Evolutionary conservation across 2,888 invertebrate species (phyloP).

Genomic region (Drosophila mayaguana): DNA sequence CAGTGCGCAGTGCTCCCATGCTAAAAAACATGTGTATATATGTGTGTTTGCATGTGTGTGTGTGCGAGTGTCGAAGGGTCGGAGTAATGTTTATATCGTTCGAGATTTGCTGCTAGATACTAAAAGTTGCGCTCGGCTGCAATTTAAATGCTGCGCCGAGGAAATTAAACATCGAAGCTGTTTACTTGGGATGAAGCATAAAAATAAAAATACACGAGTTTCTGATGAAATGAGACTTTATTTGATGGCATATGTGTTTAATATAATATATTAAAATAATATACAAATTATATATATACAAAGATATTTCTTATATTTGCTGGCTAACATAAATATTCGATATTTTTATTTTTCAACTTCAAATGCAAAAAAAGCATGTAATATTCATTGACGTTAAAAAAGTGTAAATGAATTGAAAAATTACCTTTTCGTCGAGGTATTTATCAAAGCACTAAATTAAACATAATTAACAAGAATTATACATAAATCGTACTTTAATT

Average conservation of each 20-base stretch:
- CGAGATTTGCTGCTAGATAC: slow-evolving; percentile 36
- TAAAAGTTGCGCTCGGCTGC: slow-evolving; percentile 20
- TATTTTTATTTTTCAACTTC: no score
- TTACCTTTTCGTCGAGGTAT: no score
- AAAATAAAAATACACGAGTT: neutral
- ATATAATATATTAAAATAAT: neutral
- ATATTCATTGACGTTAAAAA: no score
- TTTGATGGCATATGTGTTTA: neutral
- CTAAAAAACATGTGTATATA: slow-evolving; percentile 1
- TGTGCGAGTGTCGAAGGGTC: slow-evolving; percentile 26
- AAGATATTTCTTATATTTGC: no score
- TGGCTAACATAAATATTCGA: no score
- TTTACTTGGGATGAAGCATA: neutral
- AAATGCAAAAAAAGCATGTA: no score
- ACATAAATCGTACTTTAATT: no score
- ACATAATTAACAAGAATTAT: no score
- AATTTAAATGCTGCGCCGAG: slow-evolving; percentile 11
- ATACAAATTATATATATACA: no score
- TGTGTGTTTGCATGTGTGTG: neutral
- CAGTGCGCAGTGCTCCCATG: neutral
- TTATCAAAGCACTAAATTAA: no score
- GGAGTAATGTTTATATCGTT: slow-evolving; percentile 31
- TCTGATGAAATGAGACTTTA: neutral
- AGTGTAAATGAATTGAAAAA: no score
- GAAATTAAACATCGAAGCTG: neutral